Evolutionary conservation across 2,113 vertebrate genomes (phyloP).

Genomic region (Aspiorhynchus laticeps): DNA sequence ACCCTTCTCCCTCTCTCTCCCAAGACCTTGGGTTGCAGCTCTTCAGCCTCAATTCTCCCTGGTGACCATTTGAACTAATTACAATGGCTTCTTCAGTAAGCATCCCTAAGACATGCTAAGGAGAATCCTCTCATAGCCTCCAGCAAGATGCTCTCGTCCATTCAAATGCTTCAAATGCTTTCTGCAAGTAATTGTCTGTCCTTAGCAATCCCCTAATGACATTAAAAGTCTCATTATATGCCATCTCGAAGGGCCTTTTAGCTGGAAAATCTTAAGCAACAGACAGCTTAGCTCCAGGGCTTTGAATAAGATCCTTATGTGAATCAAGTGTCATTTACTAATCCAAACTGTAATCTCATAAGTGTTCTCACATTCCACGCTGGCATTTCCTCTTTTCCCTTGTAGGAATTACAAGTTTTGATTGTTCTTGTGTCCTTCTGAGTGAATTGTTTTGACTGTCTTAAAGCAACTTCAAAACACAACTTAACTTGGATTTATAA

Average conservation of each 20-base stretch:
- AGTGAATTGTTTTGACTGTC: constrained; percentile 5
- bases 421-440: constrained; percentile 46
- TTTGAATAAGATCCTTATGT: constrained; percentile 58
- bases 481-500: neutral
- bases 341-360: constrained; percentile 57
- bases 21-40: constrained; percentile 33
- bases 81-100: constrained; percentile 55
- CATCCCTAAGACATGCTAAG: constrained; percentile 57
- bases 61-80: constrained; percentile 59
- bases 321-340: constrained; percentile 59
- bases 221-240: constrained; percentile 58
- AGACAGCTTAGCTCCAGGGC: constrained; percentile 46
- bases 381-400: constrained; percentile 37
- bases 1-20: constrained; percentile 44
- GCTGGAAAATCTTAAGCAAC: constrained; percentile 48
- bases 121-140: constrained; percentile 43
- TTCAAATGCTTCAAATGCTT: constrained; percentile 57
- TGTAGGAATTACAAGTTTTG: constrained; percentile 51
- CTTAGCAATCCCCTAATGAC: constrained; percentile 55
- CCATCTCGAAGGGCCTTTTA: constrained; percentile 56
- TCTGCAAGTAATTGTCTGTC: constrained; percentile 58
- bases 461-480: constrained; percentile 22
- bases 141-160: constrained; percentile 51
- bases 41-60: constrained; percentile 48
- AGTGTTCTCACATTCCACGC: constrained; percentile 47